A percentile compares a stretch with the other conserved stretches of the same genome.
These are phyloP conservation scores for Oceanites oceanicus DNA, from an alignment of 2,113 vertebrate species.

Conservation along the genomic window DNA sequence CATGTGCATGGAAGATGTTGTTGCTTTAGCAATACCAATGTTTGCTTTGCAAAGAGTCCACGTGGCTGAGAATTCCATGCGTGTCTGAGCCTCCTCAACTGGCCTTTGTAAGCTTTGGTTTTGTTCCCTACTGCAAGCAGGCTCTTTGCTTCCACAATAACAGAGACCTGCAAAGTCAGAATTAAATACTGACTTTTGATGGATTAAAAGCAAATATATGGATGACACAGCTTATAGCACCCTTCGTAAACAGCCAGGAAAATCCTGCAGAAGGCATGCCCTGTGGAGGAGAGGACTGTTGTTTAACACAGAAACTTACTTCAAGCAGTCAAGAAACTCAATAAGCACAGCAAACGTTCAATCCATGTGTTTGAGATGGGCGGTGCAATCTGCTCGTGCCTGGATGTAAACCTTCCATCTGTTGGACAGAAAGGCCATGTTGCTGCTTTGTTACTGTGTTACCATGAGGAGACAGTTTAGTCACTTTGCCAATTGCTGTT, in stretches of 20 bases:
- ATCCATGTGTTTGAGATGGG: neutral
- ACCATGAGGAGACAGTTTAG: neutral
- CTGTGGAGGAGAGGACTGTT: neutral
- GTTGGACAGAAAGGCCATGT: neutral
- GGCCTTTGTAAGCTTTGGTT: neutral
- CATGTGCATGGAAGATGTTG: neutral
- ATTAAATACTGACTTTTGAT: slow-evolving; percentile 40
- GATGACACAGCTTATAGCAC: neutral
- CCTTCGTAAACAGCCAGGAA: neutral
- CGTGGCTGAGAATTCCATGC: neutral
- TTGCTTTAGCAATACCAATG: neutral
- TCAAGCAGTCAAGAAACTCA: neutral
- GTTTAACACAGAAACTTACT: neutral
- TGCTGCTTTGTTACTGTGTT: neutral
- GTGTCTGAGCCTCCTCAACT: neutral
- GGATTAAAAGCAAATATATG: slow-evolving; percentile 46
- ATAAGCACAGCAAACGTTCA: neutral
- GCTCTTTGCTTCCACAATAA: neutral
- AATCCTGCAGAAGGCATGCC: neutral
- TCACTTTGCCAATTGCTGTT: neutral
- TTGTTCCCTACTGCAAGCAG: neutral
- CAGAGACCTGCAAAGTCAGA: neutral
- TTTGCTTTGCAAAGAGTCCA: neutral
- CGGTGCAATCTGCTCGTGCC: accelerated
- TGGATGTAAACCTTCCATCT: neutral